A percentile compares a stretch with the other conserved stretches of the same genome.
Evolutionary conservation across 2,113 vertebrate species (phyloP).

Genomic region (Petroica traversi): DNA sequence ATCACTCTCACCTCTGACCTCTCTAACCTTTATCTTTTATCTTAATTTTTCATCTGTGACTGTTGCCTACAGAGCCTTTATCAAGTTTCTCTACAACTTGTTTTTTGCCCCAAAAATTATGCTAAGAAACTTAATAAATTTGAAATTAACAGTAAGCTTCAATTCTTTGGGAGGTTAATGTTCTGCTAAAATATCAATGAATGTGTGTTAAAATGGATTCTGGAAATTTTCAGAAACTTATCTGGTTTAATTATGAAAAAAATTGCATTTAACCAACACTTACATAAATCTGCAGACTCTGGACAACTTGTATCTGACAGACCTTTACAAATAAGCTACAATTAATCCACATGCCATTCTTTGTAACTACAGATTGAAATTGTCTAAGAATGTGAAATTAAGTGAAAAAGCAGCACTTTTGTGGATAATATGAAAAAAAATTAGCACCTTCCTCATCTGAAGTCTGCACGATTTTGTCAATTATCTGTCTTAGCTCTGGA

Average conservation of each 20-base stretch:
- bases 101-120: background rate
- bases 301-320: background rate
- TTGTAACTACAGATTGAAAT: background rate
- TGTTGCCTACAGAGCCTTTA: background rate
- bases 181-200: background rate
- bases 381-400: background rate
- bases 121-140: background rate
- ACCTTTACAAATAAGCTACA: background rate
- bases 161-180: background rate
- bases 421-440: background rate
- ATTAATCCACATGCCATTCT: background rate
- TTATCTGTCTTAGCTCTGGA: constrained; percentile 13
- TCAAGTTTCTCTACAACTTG: background rate
- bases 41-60: background rate
- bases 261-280: background rate
- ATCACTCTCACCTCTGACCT: background rate
- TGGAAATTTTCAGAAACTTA: background rate
- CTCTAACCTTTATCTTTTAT: background rate
- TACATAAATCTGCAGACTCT: background rate
- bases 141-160: background rate
- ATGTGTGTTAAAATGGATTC: background rate
- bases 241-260: background rate
- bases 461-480: background rate
- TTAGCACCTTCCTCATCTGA: background rate
- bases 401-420: background rate